A percentile compares a stretch with the other conserved stretches of the same genome.
Evolutionary conservation across 2,888 invertebrate genomes (phyloP).

Genomic region (Meteorus cinctellus): DNA sequence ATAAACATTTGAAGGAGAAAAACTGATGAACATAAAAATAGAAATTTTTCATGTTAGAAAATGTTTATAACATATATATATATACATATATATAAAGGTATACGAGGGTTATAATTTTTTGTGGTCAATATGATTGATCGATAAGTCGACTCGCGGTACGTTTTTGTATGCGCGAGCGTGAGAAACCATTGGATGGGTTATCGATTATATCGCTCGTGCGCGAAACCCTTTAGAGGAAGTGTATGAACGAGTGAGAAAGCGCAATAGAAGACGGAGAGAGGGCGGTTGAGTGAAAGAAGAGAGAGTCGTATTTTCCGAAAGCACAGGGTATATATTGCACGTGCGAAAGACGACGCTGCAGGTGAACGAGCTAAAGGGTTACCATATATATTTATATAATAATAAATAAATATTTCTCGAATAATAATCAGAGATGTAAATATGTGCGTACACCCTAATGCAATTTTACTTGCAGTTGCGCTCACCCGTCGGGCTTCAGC

Average conservation of each 20-base stretch:
- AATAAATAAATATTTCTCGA: neutral
- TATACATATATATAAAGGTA: conserved; percentile 7
- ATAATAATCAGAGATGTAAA: conserved; percentile 1
- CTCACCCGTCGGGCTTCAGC: neutral
- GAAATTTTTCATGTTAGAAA: conserved; percentile 1
- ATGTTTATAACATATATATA: neutral
- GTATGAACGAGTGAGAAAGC: conserved; percentile 3
- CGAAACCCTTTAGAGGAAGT: conserved; percentile 25
- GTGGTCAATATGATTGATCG: conserved; percentile 24
- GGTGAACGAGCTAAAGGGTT: neutral
- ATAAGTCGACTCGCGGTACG: conserved; percentile 24
- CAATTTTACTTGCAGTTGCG: conserved; percentile 1
- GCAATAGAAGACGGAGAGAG: conserved; percentile 43
- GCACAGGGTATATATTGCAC: conserved; percentile 33
- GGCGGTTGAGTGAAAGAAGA: conserved; percentile 2
- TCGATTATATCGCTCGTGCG: conserved; percentile 29
- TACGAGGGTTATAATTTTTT: conserved; percentile 5
- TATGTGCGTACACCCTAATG: conserved; percentile 1
- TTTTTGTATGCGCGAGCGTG: conserved; percentile 28
- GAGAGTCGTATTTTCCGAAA: conserved; percentile 47
- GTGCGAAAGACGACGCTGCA: conserved; percentile 13
- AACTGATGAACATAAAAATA: neutral
- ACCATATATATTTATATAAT: conserved; percentile 28
- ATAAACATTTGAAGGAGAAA: neutral
- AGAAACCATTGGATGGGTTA: conserved; percentile 22